Percentiles rank a stretch among this genome's conserved stretches.
These are phyloP conservation scores for Actias luna DNA, from an alignment of 2,888 invertebrate genomes.

Conservation along the genomic window DNA sequence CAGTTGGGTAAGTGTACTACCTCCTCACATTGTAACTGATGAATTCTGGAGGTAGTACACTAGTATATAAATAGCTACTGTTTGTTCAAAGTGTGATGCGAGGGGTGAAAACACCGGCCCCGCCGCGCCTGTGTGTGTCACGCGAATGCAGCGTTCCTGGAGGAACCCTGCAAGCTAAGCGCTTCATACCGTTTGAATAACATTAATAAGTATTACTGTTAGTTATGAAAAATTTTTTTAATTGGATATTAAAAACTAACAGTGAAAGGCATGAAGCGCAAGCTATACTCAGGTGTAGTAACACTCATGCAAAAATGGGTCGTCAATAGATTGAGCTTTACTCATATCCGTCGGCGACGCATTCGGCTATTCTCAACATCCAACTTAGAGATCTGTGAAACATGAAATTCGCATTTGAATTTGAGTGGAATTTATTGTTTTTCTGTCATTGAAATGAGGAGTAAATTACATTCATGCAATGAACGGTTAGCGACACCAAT, in stretches of 20 bases:
- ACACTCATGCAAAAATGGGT: conserved; percentile 66
- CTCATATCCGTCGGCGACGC: conserved; percentile 49
- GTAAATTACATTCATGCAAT: conserved; percentile 66
- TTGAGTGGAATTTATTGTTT: conserved; percentile 54
- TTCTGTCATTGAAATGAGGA: conserved; percentile 57
- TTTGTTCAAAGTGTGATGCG: conserved; percentile 39
- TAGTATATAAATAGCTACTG: conserved; percentile 26
- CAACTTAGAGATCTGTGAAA: conserved; percentile 59
- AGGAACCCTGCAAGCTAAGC: too few species aligned
- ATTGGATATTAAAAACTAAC: neutral
- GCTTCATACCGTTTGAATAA: conserved; percentile 52
- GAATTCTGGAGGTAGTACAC: conserved; percentile 26
- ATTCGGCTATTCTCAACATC: conserved; percentile 59
- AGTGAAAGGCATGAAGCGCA: conserved; percentile 49
- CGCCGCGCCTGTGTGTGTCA: conserved; percentile 75
- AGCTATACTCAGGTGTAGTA: conserved; percentile 56
- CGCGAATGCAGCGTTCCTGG: conserved; percentile 54
- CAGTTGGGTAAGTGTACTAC: conserved; percentile 29
- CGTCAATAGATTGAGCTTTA: conserved; percentile 44
- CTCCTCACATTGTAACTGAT: conserved; percentile 23
- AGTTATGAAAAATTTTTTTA: neutral
- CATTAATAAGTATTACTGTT: neutral
- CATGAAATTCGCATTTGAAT: conserved; percentile 63
- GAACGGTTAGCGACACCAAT: conserved; percentile 70
- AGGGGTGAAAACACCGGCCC: conserved; percentile 73